These are phyloP conservation scores for Puffinus mauretanicus DNA, from an alignment of 2,113 vertebrate genomes.

Conservation along the genomic window DNA sequence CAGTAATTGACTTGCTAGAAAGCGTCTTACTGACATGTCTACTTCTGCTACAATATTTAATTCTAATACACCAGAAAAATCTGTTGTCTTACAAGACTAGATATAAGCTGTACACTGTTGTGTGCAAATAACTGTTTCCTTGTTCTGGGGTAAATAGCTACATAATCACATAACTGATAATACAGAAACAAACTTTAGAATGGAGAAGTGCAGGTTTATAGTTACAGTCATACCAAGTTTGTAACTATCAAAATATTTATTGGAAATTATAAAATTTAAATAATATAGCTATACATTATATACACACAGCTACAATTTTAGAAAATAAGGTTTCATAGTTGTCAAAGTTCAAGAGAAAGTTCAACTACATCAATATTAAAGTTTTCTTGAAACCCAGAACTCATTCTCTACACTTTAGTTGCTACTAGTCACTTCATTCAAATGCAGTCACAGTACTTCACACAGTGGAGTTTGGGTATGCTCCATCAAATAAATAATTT, in stretches of 20 bases:
- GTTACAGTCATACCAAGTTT: not conserved
- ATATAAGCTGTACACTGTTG: not conserved
- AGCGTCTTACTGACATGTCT: not conserved
- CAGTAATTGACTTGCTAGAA: not conserved
- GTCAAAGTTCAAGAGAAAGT: not conserved
- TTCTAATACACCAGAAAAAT: not conserved
- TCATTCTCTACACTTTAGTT: not conserved
- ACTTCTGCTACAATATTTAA: not conserved
- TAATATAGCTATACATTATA: conserved; percentile 23
- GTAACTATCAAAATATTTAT: conserved; percentile 65
- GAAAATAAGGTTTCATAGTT: not conserved
- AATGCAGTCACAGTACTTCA: not conserved
- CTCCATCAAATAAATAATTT: conserved; percentile 13
- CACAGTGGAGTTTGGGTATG: not conserved
- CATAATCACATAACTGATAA: not conserved
- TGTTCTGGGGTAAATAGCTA: not conserved
- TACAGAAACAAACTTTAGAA: not conserved
- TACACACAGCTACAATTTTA: conserved; percentile 24
- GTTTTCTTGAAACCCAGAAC: not conserved
- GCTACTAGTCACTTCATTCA: not conserved
- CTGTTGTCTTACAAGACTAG: not conserved
- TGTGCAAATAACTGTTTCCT: not conserved
- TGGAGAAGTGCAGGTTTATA: not conserved
- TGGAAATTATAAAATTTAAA: conserved; percentile 39
- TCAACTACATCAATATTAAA: not conserved